Conservation (phyloP, 35 echinoderm and acorn worm species). For the Eucidaris tribuloides region DNA sequence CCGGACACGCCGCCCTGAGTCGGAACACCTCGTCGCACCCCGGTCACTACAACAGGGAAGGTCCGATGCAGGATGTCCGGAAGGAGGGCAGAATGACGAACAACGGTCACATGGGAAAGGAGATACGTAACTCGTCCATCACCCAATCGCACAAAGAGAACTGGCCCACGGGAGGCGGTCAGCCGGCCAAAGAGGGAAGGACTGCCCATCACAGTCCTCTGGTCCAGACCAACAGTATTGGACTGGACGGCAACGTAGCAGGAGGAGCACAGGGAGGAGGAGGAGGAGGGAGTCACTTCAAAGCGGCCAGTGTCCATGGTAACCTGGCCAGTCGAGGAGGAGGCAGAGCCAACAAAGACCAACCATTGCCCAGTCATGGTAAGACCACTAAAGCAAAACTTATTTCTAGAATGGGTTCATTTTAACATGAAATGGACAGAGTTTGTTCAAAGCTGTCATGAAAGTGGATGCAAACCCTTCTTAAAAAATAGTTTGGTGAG, state of each 20-base stretch:
- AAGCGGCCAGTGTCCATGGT: not conserved
- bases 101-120: not conserved
- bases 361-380: slow-evolving; percentile 1
- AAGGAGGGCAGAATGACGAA: not conserved
- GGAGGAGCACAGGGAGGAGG: not conserved
- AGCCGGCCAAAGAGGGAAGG: not conserved
- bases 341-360: not conserved
- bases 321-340: not conserved
- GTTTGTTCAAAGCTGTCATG: too few species aligned
- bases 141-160: not conserved
- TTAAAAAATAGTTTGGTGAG: too few species aligned
- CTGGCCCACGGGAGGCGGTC: not conserved
- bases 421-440: too few species aligned
- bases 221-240: slow-evolving; percentile 17
- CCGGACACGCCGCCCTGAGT: not conserved
- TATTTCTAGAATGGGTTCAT: too few species aligned
- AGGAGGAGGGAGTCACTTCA: not conserved
- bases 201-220: slow-evolving; percentile 2
- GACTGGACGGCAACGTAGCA: not conserved
- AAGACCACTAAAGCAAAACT: too few species aligned
- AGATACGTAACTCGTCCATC: slow-evolving; percentile 5
- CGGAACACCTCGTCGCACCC: slow-evolving; percentile 3
- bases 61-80: not conserved
- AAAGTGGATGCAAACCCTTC: too few species aligned
- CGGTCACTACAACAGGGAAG: slow-evolving; percentile 14